Evolutionary conservation across 2,888 invertebrate genomes (phyloP).

Genomic region (Yponomeuta evonymella): DNA sequence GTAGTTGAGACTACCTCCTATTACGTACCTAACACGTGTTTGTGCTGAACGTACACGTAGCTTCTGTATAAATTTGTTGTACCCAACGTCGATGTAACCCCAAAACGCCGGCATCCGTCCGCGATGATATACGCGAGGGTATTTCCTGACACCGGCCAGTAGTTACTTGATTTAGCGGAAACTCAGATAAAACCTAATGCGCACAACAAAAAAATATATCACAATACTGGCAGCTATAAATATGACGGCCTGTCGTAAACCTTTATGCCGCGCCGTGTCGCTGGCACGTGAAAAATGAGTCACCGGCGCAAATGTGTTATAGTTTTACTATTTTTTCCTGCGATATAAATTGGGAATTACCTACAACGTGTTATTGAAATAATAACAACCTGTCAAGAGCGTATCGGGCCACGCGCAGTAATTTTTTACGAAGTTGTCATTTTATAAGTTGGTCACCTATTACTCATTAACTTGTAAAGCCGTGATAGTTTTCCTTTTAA

Average conservation of each 20-base stretch:
- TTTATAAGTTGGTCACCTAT: no score
- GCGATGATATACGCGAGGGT: slow-evolving; percentile 69
- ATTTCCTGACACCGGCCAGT: slow-evolving; percentile 75
- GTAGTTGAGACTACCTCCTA: background rate
- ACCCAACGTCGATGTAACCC: slow-evolving; percentile 44
- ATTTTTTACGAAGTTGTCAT: no score
- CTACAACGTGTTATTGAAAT: background rate
- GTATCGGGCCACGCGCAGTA: no score
- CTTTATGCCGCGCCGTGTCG: slow-evolving; percentile 69
- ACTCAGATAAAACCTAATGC: slow-evolving; percentile 76
- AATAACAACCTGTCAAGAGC: no score
- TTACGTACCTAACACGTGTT: background rate
- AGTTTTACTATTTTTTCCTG: slow-evolving; percentile 13
- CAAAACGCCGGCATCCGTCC: slow-evolving; percentile 66
- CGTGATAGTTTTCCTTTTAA: no score
- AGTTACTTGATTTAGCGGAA: slow-evolving; percentile 77
- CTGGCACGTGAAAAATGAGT: slow-evolving; percentile 71
- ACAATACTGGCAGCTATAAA: slow-evolving; percentile 72
- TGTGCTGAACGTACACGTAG: background rate
- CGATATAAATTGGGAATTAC: background rate
- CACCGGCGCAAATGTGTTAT: slow-evolving; percentile 46
- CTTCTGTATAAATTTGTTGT: background rate
- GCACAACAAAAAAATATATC: slow-evolving; percentile 75
- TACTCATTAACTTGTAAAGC: no score
- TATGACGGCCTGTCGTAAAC: slow-evolving; percentile 75